A percentile compares a stretch with the other conserved stretches of the same genome.
Evolutionary conservation across 2,888 invertebrate genomes (phyloP).

Genomic region (Drosophila pseudotalamancana): DNA sequence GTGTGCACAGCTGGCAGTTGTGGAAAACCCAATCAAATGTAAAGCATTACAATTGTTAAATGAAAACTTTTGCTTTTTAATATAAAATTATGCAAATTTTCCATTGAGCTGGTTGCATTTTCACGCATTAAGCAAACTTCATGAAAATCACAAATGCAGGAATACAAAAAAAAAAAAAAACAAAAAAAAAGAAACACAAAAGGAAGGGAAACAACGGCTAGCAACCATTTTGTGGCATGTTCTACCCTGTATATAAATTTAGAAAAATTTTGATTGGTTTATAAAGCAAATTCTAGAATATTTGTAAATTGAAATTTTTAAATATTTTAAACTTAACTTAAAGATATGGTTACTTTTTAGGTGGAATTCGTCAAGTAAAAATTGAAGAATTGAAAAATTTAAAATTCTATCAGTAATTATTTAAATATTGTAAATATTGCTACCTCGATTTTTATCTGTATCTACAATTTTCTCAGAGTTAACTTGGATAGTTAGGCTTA

Average conservation of each 20-base stretch:
- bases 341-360: too few relatives aligned
- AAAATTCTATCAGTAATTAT: too few relatives aligned
- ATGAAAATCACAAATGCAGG: conserved; percentile 40
- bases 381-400: too few relatives aligned
- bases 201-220: conserved; percentile 9
- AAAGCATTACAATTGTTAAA: conserved; percentile 63
- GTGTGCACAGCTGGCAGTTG: conserved; percentile 70
- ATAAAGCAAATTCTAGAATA: not conserved
- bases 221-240: not conserved
- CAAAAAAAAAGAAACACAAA: not conserved
- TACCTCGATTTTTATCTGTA: too few relatives aligned
- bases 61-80: conserved; percentile 64
- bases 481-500: too few relatives aligned
- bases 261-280: not conserved
- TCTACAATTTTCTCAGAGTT: too few relatives aligned
- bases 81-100: conserved; percentile 72
- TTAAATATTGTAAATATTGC: too few relatives aligned
- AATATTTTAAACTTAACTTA: too few relatives aligned
- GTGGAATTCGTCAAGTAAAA: too few relatives aligned
- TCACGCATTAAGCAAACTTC: conserved; percentile 49
- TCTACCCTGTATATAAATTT: conserved; percentile 6
- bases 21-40: conserved; percentile 54
- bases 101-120: conserved; percentile 46
- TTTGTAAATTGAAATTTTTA: not conserved
- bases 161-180: not conserved